These are phyloP conservation scores for Automeris io DNA, from an alignment of 2,888 invertebrate species.

Conservation along the genomic window DNA sequence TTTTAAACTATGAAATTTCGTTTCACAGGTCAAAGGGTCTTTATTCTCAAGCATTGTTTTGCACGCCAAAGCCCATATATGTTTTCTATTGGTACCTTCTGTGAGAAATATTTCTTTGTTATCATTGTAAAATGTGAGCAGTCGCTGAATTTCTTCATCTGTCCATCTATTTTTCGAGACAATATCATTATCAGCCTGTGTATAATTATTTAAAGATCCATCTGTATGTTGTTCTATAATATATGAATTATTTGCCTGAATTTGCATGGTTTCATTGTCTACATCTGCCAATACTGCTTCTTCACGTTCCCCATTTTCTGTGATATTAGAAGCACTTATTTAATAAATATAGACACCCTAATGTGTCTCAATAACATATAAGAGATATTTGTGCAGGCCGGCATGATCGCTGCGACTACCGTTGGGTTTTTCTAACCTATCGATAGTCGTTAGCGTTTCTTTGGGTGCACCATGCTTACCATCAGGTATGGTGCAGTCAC, in stretches of 20 bases:
- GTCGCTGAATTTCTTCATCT: conserved; percentile 45
- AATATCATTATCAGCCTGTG: conserved; percentile 7
- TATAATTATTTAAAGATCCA: conserved; percentile 13
- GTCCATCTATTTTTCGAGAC: conserved; percentile 32
- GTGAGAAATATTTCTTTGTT: conserved; percentile 55
- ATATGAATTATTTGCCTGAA: conserved; percentile 28
- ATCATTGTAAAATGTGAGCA: conserved; percentile 58
- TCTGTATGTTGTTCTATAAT: conserved; percentile 25
- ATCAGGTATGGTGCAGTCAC: too few species aligned
- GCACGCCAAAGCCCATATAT: conserved; percentile 61
- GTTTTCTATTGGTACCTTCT: conserved; percentile 41
- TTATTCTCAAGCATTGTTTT: conserved; percentile 56
- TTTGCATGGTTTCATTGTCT: conserved; percentile 28
- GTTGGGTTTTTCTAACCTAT: too few species aligned
- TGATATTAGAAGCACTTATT: not conserved
- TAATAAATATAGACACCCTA: too few species aligned
- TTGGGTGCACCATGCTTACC: too few species aligned
- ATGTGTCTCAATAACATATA: too few species aligned
- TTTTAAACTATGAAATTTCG: conserved; percentile 39
- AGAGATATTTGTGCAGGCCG: too few species aligned
- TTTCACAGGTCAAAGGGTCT: conserved; percentile 42
- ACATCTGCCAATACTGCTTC: conserved; percentile 40
- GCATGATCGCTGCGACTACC: too few species aligned
- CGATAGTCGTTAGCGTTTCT: too few species aligned
- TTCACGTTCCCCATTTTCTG: conserved; percentile 46